A percentile compares a stretch with the other conserved stretches of the same genome.
Evolutionary conservation across 2,797 vertebrate species (phyloP).

Genomic region (Acanthopagrus latus): DNA sequence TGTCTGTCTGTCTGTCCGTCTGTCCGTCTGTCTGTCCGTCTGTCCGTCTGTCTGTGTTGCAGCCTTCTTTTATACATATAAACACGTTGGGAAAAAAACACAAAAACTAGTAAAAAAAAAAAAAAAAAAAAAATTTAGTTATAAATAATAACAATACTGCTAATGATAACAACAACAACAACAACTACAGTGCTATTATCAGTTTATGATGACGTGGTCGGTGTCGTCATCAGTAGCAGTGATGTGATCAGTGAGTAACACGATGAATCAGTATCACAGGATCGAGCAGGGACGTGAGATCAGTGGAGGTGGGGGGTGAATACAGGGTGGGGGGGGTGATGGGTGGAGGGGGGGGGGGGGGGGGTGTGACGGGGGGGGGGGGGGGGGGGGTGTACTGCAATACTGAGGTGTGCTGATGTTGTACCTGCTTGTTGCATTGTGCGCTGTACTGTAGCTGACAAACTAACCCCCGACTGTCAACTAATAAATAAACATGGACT

Average conservation of each 20-base stretch:
- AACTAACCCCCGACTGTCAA: constrained; percentile 78
- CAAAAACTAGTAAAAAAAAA: constrained; percentile 42
- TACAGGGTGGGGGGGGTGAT: constrained; percentile 15
- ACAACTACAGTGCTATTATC: constrained; percentile 34
- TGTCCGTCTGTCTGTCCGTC: constrained; percentile 41
- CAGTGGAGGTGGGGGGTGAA: background rate
- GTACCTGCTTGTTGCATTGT: constrained; percentile 84
- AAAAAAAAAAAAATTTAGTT: constrained; percentile 23
- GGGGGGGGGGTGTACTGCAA: constrained; percentile 35
- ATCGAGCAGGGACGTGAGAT: constrained; percentile 29
- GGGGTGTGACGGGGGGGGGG: background rate
- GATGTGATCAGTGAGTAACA: constrained; percentile 19
- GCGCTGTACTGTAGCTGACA: constrained; percentile 76
- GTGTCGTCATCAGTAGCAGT: constrained; percentile 25
- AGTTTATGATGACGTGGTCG: constrained; percentile 6
- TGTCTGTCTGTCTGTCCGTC: constrained; percentile 49
- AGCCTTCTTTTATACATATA: constrained; percentile 77
- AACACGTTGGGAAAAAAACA: constrained; percentile 42
- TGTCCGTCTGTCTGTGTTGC: constrained; percentile 62
- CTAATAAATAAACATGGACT: constrained; percentile 81
- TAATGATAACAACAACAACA: constrained; percentile 28
- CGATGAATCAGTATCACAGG: constrained; percentile 42
- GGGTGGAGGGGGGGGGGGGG: background rate
- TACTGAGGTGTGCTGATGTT: constrained; percentile 73
- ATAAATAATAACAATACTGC: constrained; percentile 52